Evolutionary conservation across 2,888 invertebrate genomes (phyloP), one percentile per base, ranked within the genome.

Genomic region (Phyllotreta cruciferae): DNA sequence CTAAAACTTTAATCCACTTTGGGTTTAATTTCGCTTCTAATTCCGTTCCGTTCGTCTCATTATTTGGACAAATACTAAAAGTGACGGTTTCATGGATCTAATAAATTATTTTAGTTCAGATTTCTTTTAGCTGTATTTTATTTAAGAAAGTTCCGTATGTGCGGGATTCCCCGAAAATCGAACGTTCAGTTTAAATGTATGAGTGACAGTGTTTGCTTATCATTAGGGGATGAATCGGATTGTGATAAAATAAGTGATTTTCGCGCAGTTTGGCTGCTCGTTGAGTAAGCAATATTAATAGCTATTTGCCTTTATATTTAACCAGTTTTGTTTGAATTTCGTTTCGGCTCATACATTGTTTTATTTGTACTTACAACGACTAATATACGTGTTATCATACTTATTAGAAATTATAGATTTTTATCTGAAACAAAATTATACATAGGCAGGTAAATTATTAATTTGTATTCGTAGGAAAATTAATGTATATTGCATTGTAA

Each of bases 1-100:
- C 65, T 58, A 61, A 64, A 68, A 68, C 65, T 66, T 68, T 64
- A 64, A 64, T 66, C 68, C 60, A 68, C 68, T 68, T 68, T 56
- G 60, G 54, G 56, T 66, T 68, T 66, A 68, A 68, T 68, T 68
- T 66, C 60, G 60, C 62, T 64, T 60, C 66, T 68, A 68, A 68
- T 64, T 68, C 64, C 63, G 55, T 64, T 57, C 57, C 47, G 53
- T 56, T 57, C 44, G 45, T 64, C 63, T 64, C 62, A 64, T 64
- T 64, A 56, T 64, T 53, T 50, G 49, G 56, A 62, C 64, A 53
- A 53, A 57, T 47, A 60, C 11, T 60, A 56, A 57, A 60, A 64
- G 60, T 63, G 66, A 63, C 63, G 50, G 54, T 60, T 42, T 50
- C 35, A 36, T 52, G 41, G 37, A 52, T 53, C 13, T 37, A 37